These are phyloP conservation scores for Oscheius sp. DNA, from an alignment of 2,888 invertebrate genomes.

Conservation along the genomic window DNA sequence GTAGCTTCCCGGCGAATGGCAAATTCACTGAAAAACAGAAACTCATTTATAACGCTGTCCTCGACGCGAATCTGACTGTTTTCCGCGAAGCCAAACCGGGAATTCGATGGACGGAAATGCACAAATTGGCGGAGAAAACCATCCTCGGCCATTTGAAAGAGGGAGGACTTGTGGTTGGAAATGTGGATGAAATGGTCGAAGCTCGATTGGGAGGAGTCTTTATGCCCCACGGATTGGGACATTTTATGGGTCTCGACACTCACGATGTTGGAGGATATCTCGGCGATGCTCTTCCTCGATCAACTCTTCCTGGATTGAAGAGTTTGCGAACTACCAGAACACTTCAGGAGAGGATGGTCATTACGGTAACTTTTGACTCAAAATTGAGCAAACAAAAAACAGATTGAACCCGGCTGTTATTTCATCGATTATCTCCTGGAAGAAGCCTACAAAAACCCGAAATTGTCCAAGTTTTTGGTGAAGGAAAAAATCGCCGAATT, in stretches of 20 bases:
- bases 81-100: conserved; percentile 84
- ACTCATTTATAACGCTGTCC: conserved; percentile 84
- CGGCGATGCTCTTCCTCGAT: conserved; percentile 74
- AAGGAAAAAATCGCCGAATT: conserved; percentile 80
- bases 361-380: not conserved
- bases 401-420: conserved; percentile 97
- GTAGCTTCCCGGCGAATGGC: conserved; percentile 91
- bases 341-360: conserved; percentile 79
- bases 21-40: conserved; percentile 91
- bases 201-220: conserved; percentile 79
- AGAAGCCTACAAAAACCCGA: conserved; percentile 80
- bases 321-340: conserved; percentile 84
- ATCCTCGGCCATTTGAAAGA: conserved; percentile 80
- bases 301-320: conserved; percentile 78
- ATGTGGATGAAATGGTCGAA: conserved; percentile 27
- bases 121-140: conserved; percentile 80
- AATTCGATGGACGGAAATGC: conserved; percentile 92
- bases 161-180: conserved; percentile 79
- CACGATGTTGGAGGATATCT: conserved; percentile 96
- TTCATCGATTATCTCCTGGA: conserved; percentile 85
- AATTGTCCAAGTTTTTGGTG: conserved; percentile 82
- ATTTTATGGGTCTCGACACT: conserved; percentile 91
- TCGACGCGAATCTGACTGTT: conserved; percentile 85
- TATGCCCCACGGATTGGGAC: conserved; percentile 96
- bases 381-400: conserved; percentile 77